phyloP scores from a whole-genome alignment of 2,888 invertebrate genomes.

The Scotopteryx bipunctaria region DNA sequence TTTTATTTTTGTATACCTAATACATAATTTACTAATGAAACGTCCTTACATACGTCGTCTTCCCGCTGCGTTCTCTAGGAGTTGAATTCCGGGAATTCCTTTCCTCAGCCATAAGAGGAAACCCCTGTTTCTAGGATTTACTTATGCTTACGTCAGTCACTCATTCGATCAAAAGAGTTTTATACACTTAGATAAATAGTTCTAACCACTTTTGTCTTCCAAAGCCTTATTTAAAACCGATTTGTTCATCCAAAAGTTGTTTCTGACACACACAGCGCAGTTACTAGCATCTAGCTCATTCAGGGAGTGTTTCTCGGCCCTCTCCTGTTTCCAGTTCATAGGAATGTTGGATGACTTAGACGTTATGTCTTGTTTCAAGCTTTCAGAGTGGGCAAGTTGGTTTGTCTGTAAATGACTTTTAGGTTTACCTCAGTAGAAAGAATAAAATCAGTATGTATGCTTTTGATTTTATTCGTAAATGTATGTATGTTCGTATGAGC shows the following conservation, averaged over 20 bases:
- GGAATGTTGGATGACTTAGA: conserved; percentile 2
- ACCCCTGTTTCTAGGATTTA: too few relatives aligned
- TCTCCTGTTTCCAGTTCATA: not conserved
- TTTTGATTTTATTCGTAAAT: too few relatives aligned
- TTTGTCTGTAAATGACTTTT: conserved; percentile 5
- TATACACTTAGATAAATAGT: not conserved
- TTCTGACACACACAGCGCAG: conserved; percentile 51
- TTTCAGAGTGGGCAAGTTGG: conserved; percentile 4
- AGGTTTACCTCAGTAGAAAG: not conserved
- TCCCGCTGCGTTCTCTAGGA: too few relatives aligned
- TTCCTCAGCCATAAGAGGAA: too few relatives aligned
- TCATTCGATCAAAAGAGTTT: too few relatives aligned
- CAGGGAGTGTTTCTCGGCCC: not conserved
- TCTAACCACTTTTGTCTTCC: conserved; percentile 48
- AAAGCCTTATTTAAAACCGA: conserved; percentile 39
- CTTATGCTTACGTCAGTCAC: too few relatives aligned
- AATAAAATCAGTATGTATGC: too few relatives aligned
- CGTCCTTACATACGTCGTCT: too few relatives aligned
- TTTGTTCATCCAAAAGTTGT: conserved; percentile 54
- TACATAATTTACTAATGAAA: too few relatives aligned
- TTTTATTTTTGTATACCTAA: too few relatives aligned
- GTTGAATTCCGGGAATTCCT: too few relatives aligned
- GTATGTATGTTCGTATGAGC: too few relatives aligned
- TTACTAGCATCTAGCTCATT: conserved; percentile 39
- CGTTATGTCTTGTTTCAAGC: not conserved